Conservation (phyloP, 2,888 invertebrate genomes). For the Asteroscopus sphinx region DNA sequence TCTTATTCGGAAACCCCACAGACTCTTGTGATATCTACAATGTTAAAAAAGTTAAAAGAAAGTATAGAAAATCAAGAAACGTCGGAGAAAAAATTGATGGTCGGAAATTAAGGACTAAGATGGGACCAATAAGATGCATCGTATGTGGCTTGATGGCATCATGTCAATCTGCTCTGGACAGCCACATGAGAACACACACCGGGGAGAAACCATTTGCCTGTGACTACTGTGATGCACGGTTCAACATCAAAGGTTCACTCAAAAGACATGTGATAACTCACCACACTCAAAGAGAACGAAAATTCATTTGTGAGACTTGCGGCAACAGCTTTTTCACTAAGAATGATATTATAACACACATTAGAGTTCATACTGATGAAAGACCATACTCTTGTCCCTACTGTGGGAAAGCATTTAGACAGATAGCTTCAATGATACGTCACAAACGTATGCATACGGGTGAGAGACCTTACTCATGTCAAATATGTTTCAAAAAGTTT, state of each 20-base stretch:
- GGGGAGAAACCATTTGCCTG: constrained; percentile 82
- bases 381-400: constrained; percentile 78
- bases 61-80: constrained; percentile 45
- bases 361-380: constrained; percentile 81
- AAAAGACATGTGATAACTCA: constrained; percentile 75
- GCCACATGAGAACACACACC: constrained; percentile 81
- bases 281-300: constrained; percentile 74
- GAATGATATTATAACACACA: constrained; percentile 80
- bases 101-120: constrained; percentile 62
- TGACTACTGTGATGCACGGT: constrained; percentile 70
- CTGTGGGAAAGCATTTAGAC: constrained; percentile 77
- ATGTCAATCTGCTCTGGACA: constrained; percentile 77
- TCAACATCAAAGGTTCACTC: constrained; percentile 75
- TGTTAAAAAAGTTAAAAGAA: constrained; percentile 41
- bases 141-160: constrained; percentile 74
- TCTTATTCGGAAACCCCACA: constrained; percentile 21
- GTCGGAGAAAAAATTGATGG: constrained; percentile 51
- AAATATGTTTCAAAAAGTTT: constrained; percentile 79
- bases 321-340: constrained; percentile 81
- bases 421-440: constrained; percentile 79
- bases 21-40: constrained; percentile 19
- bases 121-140: constrained; percentile 74
- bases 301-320: constrained; percentile 83
- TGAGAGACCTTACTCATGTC: constrained; percentile 80
- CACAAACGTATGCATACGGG: constrained; percentile 84